These are phyloP conservation scores for Baccha elongata DNA, from an alignment of 2,888 invertebrate species.

Conservation along the genomic window DNA sequence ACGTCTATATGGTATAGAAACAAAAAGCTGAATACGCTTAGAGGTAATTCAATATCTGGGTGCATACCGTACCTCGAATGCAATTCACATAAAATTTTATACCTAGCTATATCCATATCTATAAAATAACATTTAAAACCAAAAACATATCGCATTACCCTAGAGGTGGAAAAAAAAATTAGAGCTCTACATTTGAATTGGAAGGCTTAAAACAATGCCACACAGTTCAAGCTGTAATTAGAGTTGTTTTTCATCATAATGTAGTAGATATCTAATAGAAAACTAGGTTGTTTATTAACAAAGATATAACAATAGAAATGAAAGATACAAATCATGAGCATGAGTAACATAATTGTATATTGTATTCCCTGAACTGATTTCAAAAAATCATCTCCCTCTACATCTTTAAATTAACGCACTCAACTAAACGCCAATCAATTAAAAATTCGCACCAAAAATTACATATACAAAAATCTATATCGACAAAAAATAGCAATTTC, in stretches of 20 bases:
- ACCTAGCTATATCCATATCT: too few relatives aligned
- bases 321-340: neutral
- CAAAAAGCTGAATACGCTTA: neutral
- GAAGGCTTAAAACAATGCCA: constrained; percentile 24
- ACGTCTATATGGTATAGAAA: neutral
- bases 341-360: neutral
- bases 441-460: constrained; percentile 33
- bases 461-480: constrained; percentile 9
- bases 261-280: neutral
- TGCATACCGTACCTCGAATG: constrained; percentile 56
- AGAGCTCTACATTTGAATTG: neutral
- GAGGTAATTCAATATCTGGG: constrained; percentile 14
- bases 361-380: neutral
- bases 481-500: constrained; percentile 43
- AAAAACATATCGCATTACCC: constrained; percentile 56
- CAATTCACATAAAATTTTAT: constrained; percentile 31
- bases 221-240: constrained; percentile 48
- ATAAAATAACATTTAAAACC: constrained; percentile 14
- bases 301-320: neutral
- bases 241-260: constrained; percentile 20
- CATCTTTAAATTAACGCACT: constrained; percentile 33
- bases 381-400: neutral
- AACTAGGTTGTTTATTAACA: constrained; percentile 34
- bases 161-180: neutral
- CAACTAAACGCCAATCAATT: constrained; percentile 48